Base-by-base conservation (phyloP, 2,888 invertebrate species). In the Chloromyia formosa region DNA sequence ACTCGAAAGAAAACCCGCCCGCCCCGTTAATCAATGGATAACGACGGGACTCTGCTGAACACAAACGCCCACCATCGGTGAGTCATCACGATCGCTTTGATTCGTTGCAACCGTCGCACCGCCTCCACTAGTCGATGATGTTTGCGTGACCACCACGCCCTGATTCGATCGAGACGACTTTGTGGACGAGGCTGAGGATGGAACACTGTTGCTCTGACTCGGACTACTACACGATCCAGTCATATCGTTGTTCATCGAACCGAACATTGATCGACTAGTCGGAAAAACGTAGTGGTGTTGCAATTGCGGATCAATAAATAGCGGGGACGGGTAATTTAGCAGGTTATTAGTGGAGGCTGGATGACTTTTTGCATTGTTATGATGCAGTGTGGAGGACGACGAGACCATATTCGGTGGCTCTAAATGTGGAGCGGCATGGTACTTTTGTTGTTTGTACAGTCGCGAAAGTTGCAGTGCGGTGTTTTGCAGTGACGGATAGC, bases 1-100 rank as follows among this genome's bases (percentile, higher is more conserved):
- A 2, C 61, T 61, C n/a, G n/a, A n/a, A n/a, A n/a, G 22, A 62
- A 62, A 23, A 56, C 56, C 18, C 40, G 3, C 40, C 22, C 22
- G 66, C 3, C 18, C 40, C 14, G 18, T 64, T 40, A 18, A 53
- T 64, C 84, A 84, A 81, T 96, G 96, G 86, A 95, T 96, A 85
- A 94, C 95, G 83, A 96, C 95, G 81, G 96, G 95, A 88, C 94
- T 94, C 88, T 95, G 95, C 87, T 94, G 94, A 84, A 94, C 92
- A 87, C 95, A 94, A 80, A 94, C 94, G 78, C 92, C 94, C 82
- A 95, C 92, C 93, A 95, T 93, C 80, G 93, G 93, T 82, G 92
- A 92, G 82, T 92, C 92, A 80, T 92, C 91, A 79, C 89, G 85
- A 79, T 89, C 88, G 81, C 86, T 75, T 81, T 82, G 56, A 69